A percentile compares a stretch with the other conserved stretches of the same genome.
These are phyloP conservation scores for Strix uralensis DNA, from an alignment of 2,113 vertebrate species.

Conservation along the genomic window DNA sequence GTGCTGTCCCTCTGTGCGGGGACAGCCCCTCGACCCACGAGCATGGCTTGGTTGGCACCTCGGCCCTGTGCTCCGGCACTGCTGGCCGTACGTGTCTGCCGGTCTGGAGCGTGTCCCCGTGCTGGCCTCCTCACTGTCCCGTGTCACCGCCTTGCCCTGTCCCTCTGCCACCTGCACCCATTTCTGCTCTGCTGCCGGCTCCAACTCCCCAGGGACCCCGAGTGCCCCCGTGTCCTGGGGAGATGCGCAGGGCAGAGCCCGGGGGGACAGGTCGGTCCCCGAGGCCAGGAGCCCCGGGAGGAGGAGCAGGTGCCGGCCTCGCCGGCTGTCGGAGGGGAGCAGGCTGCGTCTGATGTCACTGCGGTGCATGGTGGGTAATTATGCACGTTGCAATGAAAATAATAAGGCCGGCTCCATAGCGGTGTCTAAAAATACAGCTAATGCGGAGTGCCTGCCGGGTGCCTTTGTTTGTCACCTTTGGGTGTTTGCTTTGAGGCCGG, in stretches of 20 bases:
- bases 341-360: slow-evolving; percentile 59
- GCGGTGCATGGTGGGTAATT: slow-evolving; percentile 64
- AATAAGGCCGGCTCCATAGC: slow-evolving; percentile 63
- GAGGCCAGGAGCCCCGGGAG: not conserved
- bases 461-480: slow-evolving; percentile 61
- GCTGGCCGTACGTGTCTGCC: not conserved
- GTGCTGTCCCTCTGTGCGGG: rapidly evolving
- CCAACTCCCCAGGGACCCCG: rapidly evolving
- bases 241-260: not conserved
- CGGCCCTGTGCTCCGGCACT: not conserved
- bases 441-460: slow-evolving; percentile 21
- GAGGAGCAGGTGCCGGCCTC: not conserved
- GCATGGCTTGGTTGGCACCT: rapidly evolving
- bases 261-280: not conserved
- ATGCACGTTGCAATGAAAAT: slow-evolving; percentile 66
- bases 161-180: not conserved
- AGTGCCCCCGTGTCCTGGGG: not conserved
- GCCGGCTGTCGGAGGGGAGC: slow-evolving; percentile 17
- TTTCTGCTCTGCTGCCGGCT: not conserved
- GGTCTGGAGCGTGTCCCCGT: not conserved
- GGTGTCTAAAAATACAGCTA: slow-evolving; percentile 65
- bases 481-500: slow-evolving; percentile 8
- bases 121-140: not conserved
- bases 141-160: not conserved
- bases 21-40: not conserved